phyloP scores from a whole-genome alignment of 2,113 vertebrate genomes.

The Halcyon malimbica region DNA sequence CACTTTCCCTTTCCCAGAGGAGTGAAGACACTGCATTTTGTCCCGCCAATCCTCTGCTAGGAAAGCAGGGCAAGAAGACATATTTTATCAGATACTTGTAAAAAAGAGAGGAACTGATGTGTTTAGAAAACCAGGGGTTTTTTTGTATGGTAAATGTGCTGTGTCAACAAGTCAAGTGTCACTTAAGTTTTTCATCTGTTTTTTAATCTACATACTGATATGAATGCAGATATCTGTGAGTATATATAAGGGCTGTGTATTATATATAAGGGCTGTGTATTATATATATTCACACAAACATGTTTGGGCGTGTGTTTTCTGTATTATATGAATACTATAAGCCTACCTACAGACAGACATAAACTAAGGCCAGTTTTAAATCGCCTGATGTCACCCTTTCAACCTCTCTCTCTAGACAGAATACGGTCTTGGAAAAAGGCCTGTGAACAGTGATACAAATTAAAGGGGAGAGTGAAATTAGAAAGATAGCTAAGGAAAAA shows the following conservation, averaged over 20 bases:
- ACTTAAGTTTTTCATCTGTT: not conserved
- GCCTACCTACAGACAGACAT: not conserved
- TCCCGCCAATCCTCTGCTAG: not conserved
- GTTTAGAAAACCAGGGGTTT: not conserved
- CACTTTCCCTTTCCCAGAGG: not conserved
- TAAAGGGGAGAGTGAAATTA: not conserved
- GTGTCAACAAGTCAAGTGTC: not conserved
- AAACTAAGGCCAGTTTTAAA: not conserved
- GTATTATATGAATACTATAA: not conserved
- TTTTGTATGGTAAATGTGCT: not conserved
- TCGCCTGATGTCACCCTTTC: not conserved
- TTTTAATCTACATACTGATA: not conserved
- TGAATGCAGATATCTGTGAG: fast-evolving
- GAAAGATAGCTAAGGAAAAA: constrained; percentile 42
- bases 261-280: not conserved
- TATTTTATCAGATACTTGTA: not conserved
- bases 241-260: not conserved
- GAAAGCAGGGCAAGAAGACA: not conserved
- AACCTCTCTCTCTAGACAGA: not conserved
- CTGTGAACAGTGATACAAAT: not conserved
- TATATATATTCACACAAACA: not conserved
- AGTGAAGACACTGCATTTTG: not conserved
- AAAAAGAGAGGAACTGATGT: not conserved
- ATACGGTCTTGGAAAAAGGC: not conserved
- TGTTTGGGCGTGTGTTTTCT: not conserved